Evolutionary conservation across 2,888 invertebrate genomes (phyloP).

Genomic region (Agrochola lota): DNA sequence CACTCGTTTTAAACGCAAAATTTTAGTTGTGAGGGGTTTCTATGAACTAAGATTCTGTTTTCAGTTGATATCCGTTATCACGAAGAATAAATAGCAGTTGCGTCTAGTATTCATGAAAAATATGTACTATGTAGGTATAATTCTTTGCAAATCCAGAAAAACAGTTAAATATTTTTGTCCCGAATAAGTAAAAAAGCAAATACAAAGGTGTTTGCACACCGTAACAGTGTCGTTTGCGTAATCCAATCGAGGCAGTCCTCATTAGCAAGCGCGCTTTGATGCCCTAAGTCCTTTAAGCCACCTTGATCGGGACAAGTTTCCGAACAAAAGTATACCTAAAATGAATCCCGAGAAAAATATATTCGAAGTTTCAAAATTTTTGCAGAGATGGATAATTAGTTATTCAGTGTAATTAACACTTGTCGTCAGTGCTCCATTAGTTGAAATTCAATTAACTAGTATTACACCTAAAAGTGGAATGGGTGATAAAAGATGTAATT

Average conservation of each 20-base stretch:
- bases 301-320: conserved; percentile 22
- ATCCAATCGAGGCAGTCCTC: conserved; percentile 42
- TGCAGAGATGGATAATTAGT: conserved; percentile 18
- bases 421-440: conserved; percentile 8
- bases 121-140: not conserved
- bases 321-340: conserved; percentile 30
- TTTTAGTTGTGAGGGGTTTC: too few species aligned
- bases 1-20: too few species aligned
- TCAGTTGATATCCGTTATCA: too few species aligned
- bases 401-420: conserved; percentile 25
- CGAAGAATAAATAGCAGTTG: not conserved
- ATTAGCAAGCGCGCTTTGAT: conserved; percentile 51
- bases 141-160: not conserved
- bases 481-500: too few species aligned
- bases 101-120: not conserved
- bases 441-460: not conserved
- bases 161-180: not conserved
- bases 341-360: conserved; percentile 22
- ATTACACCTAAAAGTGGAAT: too few species aligned
- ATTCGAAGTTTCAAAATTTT: conserved; percentile 3
- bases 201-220: conserved; percentile 30
- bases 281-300: conserved; percentile 27
- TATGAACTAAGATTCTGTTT: too few species aligned
- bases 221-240: conserved; percentile 19
- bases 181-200: conserved; percentile 4